A percentile compares a stretch with the other conserved stretches of the same genome.
Conservation (phyloP, 2,113 vertebrate species). For the Eretmochelys imbricata region DNA sequence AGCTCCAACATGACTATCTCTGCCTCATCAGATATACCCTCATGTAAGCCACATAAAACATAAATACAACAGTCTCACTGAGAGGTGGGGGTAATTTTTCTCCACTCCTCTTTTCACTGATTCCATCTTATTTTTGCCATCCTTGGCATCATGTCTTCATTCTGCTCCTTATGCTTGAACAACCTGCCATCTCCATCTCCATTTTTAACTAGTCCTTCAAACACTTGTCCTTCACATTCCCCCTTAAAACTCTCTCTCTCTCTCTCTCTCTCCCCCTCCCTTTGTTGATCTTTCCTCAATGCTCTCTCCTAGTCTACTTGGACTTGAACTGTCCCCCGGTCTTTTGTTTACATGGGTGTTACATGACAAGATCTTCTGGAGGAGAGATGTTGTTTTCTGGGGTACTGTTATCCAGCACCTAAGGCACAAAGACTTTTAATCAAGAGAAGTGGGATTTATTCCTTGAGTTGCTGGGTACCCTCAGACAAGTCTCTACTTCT, state of each 20-base stretch:
- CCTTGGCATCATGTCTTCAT: neutral
- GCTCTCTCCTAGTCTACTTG: neutral
- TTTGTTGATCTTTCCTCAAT: neutral
- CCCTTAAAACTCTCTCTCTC: neutral
- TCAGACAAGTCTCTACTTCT: neutral
- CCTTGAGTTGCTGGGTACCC: neutral
- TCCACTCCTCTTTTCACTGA: neutral
- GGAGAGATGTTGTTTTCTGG: neutral
- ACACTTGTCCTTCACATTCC: neutral
- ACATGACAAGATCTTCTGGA: neutral
- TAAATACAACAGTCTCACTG: neutral
- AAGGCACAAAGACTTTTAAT: neutral
- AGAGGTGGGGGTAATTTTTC: neutral
- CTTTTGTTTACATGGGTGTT: neutral
- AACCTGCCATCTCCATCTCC: neutral
- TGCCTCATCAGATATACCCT: neutral
- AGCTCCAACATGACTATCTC: neutral
- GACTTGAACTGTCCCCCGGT: neutral
- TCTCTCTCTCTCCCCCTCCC: neutral
- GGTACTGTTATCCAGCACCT: neutral
- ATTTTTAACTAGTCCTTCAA: neutral
- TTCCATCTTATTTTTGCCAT: neutral
- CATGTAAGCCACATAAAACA: neutral
- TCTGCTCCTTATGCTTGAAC: neutral
- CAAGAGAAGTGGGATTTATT: neutral